Percentiles rank a stretch among this genome's conserved stretches.
Evolutionary conservation across 1,140 invertebrate species (phyloP).

Genomic region (Metaphire vulgaris): DNA sequence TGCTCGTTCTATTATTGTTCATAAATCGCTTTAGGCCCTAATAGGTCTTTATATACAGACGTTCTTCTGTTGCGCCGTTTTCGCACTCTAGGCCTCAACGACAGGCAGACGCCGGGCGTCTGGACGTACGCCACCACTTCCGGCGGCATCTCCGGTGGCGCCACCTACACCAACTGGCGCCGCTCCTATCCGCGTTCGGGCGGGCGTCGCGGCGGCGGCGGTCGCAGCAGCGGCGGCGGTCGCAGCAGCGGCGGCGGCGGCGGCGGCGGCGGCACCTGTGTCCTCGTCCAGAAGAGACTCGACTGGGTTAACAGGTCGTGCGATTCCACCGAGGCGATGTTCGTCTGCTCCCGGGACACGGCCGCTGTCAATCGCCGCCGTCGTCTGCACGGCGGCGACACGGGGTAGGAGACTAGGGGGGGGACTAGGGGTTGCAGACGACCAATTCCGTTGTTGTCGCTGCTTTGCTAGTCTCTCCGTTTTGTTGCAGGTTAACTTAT

Average conservation of each 20-base stretch:
- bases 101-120: not conserved
- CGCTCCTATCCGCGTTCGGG: not conserved
- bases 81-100: not conserved
- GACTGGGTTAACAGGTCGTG: conserved; percentile 13
- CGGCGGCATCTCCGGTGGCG: not conserved
- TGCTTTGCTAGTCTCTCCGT: too few relatives aligned
- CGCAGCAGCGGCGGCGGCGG: too few relatives aligned
- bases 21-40: not conserved
- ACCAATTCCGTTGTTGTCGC: too few relatives aligned
- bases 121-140: not conserved
- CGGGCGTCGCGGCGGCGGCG: not conserved
- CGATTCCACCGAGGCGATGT: not conserved
- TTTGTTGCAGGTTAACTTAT: too few relatives aligned
- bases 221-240: too few relatives aligned
- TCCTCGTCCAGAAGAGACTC: not conserved
- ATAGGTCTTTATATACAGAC: not conserved
- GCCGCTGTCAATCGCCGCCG: too few relatives aligned
- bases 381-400: too few relatives aligned
- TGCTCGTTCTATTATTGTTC: not conserved
- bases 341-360: conserved; percentile 6
- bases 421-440: too few relatives aligned
- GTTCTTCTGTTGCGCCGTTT: not conserved
- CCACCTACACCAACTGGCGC: conserved; percentile 12
- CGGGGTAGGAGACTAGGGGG: too few relatives aligned
- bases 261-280: too few relatives aligned